These are phyloP conservation scores for Atopsyche davidsoni DNA, from an alignment of 1,140 invertebrate genomes.

Conservation along the genomic window DNA sequence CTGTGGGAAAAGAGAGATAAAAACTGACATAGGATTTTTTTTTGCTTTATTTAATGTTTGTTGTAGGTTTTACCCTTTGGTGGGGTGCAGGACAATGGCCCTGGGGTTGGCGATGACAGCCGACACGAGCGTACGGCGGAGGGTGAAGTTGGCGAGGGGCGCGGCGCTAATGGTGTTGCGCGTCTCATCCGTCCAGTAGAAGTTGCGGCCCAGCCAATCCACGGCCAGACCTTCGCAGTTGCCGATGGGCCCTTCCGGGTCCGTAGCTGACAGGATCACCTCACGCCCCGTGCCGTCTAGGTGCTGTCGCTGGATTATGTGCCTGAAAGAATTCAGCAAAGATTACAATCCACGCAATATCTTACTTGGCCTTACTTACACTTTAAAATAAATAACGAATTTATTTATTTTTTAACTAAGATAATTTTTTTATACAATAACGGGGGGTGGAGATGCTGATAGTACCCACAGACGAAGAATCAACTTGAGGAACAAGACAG, in stretches of 20 bases:
- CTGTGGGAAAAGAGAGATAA: neutral
- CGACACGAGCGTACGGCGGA: constrained; percentile 50
- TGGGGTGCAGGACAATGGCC: constrained; percentile 65
- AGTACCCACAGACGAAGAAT: too few species aligned
- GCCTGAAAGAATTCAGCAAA: constrained; percentile 35
- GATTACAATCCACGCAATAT: too few species aligned
- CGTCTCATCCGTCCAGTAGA: constrained; percentile 77
- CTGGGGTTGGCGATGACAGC: constrained; percentile 53
- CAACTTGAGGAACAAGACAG: too few species aligned
- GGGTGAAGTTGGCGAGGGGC: constrained; percentile 48
- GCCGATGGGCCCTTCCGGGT: constrained; percentile 40
- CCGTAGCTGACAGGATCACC: constrained; percentile 55
- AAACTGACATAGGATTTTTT: too few species aligned
- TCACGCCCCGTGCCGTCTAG: constrained; percentile 65
- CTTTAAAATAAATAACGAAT: too few species aligned
- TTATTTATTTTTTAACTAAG: too few species aligned
- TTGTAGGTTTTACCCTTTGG: constrained; percentile 39
- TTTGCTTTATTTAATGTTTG: too few species aligned
- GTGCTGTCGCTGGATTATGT: constrained; percentile 66
- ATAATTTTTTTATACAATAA: too few species aligned
- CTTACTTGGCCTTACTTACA: too few species aligned
- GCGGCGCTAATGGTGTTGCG: constrained; percentile 57
- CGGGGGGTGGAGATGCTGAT: too few species aligned
- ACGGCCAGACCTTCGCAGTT: constrained; percentile 66
- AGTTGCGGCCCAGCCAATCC: constrained; percentile 72